Evolutionary conservation across 2,888 invertebrate species (phyloP).

Genomic region (Seira sanloemensis): DNA sequence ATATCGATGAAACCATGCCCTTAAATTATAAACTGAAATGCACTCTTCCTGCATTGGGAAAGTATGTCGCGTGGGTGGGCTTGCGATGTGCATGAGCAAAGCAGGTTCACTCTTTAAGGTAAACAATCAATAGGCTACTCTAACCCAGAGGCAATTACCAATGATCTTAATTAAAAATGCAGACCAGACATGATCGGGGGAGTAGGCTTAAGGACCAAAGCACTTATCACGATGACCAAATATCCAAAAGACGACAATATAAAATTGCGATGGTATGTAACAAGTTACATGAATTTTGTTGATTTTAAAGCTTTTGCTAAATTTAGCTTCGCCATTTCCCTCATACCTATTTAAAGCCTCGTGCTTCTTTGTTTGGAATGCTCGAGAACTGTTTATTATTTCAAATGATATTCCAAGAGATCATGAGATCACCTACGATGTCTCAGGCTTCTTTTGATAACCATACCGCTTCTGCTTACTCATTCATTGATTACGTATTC

Average conservation of each 20-base stretch:
- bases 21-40: neutral
- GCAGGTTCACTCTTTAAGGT: neutral
- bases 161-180: neutral
- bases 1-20: neutral
- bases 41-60: neutral
- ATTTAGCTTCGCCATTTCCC: neutral
- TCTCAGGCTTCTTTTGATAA: neutral
- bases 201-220: neutral
- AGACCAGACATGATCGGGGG: neutral
- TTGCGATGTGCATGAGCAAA: neutral
- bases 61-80: neutral
- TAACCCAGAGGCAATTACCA: neutral
- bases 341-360: no score
- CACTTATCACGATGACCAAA: neutral
- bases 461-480: neutral
- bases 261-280: no score
- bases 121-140: neutral
- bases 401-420: neutral
- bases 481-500: neutral
- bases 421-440: neutral
- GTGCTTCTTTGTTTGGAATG: neutral
- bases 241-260: no score
- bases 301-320: no score
- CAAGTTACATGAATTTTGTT: no score
- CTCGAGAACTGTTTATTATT: slow-evolving; percentile 3